Base-by-base conservation (phyloP, 2,113 vertebrate species). In the Ptilorrhoa leucosticta region DNA sequence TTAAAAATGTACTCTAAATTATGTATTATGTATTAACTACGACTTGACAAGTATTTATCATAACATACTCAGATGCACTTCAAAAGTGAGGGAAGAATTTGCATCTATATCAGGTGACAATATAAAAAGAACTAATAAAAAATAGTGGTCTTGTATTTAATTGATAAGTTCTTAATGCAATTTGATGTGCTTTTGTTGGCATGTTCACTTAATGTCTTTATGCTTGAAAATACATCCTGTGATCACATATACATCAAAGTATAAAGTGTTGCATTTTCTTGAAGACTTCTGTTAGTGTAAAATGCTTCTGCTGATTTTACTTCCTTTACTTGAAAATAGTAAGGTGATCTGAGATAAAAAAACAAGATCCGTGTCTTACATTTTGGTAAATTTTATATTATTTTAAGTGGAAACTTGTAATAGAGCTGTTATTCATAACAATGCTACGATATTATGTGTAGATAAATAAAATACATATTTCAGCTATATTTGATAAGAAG, bases 11-110 rank as follows among this genome's bases (percentile, higher is more conserved):
- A n/a, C 9, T 57, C 31, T 72, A 33, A 71, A 71, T 51, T 18
- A 18, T 1, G 0, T 64, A 47, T 20, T 66, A 10, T 4, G 6
- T 44, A 17, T 27, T 85, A 85, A 54, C 13, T 58, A 2, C 2
- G 0, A 70, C 40, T 65, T 61, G 4, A 21, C 78, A 18, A 31
- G 10, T 70, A 53, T 64, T 68, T 64, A 40, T 77, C 13, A 10
- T 57, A 37, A 45, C 0, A 1, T 70, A 22, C n/a, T 70, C 8
- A 15, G 21, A 44, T 68, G 15, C 18, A 33, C 58, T 73, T 85
- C 2, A 73, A 30, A 84, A 60, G 31, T 30, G 11, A 80, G 44
- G 18, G 4, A 79, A 48, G 10, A 39, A 31, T 44, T 68, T 58
- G 7, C 8, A 40, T 60, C 18, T 50, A 1, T 50, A 42, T 72